A percentile compares a stretch with the other conserved stretches of the same genome.
These are phyloP conservation scores for Drosophila subsilvestris DNA, from an alignment of 2,888 invertebrate genomes.

Conservation along the genomic window DNA sequence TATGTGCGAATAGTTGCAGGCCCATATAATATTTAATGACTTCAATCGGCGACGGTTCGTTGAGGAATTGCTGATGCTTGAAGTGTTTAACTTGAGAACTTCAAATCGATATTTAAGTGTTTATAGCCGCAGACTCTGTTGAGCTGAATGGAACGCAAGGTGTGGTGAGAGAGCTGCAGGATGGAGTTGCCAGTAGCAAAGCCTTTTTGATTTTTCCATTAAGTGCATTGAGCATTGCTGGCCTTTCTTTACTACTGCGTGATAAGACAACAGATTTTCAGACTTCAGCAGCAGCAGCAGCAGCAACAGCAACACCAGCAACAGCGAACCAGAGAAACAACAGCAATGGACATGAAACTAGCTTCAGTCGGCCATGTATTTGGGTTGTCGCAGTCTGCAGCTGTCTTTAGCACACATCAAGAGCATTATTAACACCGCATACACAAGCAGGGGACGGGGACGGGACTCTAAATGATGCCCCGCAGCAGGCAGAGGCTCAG, in stretches of 20 bases:
- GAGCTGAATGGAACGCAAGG: too few species aligned
- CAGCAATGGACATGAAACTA: conserved; percentile 33
- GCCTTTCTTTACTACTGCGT: too few species aligned
- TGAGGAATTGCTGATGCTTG: conserved; percentile 15
- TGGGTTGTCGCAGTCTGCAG: conserved; percentile 68
- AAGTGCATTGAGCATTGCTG: too few species aligned
- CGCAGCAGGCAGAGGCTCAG: conserved; percentile 57
- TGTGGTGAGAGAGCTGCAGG: too few species aligned
- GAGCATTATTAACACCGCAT: conserved; percentile 76
- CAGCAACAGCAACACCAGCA: conserved; percentile 23
- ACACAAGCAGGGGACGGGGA: conserved; percentile 55
- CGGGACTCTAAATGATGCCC: conserved; percentile 70
- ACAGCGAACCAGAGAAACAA: conserved; percentile 8
- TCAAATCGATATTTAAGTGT: not conserved
- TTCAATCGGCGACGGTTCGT: conserved; percentile 2
- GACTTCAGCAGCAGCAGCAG: conserved; percentile 31
- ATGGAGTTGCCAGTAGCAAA: too few species aligned
- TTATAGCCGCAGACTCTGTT: not conserved
- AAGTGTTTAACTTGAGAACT: not conserved
- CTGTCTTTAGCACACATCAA: conserved; percentile 80
- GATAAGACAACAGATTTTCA: not conserved
- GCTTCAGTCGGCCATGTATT: conserved; percentile 33
- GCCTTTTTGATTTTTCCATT: too few species aligned
- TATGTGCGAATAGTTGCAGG: conserved; percentile 41
- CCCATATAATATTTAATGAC: conserved; percentile 21